Conservation (phyloP, 2,113 vertebrate genomes). For the Rhizomys pruinosus region DNA sequence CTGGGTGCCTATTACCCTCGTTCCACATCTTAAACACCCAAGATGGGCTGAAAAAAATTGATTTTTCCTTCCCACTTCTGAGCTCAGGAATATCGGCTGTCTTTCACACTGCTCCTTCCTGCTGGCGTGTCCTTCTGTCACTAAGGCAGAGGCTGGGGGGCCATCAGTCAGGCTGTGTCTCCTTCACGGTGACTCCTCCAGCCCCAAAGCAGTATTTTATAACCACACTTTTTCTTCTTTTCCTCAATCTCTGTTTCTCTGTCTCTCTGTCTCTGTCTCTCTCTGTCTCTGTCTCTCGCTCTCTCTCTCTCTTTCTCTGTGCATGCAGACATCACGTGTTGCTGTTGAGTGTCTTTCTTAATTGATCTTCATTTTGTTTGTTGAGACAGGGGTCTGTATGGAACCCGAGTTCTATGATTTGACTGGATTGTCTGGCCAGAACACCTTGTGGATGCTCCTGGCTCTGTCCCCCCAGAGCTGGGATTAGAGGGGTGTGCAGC, state of each 20-base stretch:
- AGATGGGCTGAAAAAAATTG: not conserved
- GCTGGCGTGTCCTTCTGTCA: not conserved
- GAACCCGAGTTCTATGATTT: not conserved
- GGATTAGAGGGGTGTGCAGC: not conserved
- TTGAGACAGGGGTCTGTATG: not conserved
- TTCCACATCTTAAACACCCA: constrained; percentile 37
- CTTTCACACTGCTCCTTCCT: not conserved
- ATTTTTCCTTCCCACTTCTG: not conserved
- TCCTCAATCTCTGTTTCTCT: not conserved
- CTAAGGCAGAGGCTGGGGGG: not conserved
- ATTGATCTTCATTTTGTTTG: not conserved
- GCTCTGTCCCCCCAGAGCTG: not conserved
- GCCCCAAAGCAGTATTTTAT: not conserved
- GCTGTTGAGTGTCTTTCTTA: not conserved
- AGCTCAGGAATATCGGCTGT: not conserved
- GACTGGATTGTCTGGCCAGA: not conserved
- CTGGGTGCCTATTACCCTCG: not conserved
- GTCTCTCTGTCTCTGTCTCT: too few species aligned
- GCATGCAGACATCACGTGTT: not conserved
- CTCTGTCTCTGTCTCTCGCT: too few species aligned
- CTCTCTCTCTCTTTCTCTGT: too few species aligned
- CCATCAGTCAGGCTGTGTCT: not conserved
- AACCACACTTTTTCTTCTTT: not conserved
- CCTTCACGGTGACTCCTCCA: not conserved
- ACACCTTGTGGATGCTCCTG: not conserved